Conservation (phyloP, 2,113 vertebrate genomes). For the Hymenochirus boettgeri region DNA sequence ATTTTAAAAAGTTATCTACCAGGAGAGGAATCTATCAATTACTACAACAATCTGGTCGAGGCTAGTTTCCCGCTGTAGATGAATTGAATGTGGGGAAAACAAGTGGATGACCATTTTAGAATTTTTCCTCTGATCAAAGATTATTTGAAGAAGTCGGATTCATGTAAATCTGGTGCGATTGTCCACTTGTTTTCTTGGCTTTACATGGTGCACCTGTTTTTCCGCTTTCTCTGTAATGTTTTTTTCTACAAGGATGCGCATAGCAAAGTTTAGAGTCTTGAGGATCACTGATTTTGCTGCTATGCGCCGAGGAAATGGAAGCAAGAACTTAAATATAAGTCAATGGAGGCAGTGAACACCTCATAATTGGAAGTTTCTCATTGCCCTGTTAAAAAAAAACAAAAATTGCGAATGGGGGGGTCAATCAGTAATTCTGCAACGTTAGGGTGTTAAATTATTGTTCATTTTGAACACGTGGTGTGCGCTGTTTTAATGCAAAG, state of each 20-base stretch:
- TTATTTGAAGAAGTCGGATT: constrained; percentile 7
- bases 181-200: constrained; percentile 19
- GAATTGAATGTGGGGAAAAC: constrained; percentile 5
- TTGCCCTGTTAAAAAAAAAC: not conserved
- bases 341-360: not conserved
- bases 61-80: constrained; percentile 6
- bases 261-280: not conserved
- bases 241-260: not conserved
- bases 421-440: constrained; percentile 17
- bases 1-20: not conserved
- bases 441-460: constrained; percentile 34
- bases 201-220: not conserved
- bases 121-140: constrained; percentile 2
- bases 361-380: not conserved
- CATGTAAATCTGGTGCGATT: constrained; percentile 8
- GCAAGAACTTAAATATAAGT: not conserved
- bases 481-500: constrained; percentile 23
- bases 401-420: too few species aligned
- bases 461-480: constrained; percentile 9
- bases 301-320: not conserved
- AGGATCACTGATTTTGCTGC: not conserved
- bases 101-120: not conserved
- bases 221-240: too few species aligned
- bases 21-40: not conserved
- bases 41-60: constrained; percentile 1